These are phyloP conservation scores for Erebia aethiops DNA, from an alignment of 2,888 invertebrate genomes.

Conservation along the genomic window DNA sequence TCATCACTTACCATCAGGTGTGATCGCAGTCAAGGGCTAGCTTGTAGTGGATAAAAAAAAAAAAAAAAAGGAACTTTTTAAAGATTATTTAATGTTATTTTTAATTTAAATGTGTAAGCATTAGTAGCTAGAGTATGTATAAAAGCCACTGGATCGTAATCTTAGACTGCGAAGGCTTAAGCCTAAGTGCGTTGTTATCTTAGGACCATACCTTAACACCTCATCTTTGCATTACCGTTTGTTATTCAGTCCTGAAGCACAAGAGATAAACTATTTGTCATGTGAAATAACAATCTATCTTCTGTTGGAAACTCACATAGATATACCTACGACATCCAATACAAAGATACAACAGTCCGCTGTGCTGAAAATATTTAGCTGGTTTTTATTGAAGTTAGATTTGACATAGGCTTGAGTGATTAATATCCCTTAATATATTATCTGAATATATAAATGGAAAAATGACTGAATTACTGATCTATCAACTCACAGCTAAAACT, in stretches of 20 bases:
- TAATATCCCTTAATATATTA: no score
- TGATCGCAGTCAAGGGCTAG: no score
- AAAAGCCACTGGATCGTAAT: not conserved
- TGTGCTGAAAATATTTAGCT: not conserved
- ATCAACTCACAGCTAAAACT: no score
- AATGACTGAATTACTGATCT: no score
- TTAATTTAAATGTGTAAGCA: not conserved
- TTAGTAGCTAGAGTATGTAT: not conserved
- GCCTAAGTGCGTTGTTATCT: constrained; percentile 31
- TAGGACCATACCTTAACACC: constrained; percentile 32
- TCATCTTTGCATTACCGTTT: constrained; percentile 31
- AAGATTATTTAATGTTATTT: no score
- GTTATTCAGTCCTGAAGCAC: constrained; percentile 30
- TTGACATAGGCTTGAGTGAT: no score
- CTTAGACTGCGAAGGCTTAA: constrained; percentile 6
- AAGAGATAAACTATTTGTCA: constrained; percentile 31
- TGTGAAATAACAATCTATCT: constrained; percentile 37
- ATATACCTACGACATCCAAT: not conserved
- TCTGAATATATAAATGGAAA: no score
- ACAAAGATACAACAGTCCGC: not conserved
- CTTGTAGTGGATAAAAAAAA: no score
- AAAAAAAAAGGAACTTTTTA: no score
- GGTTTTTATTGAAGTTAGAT: not conserved
- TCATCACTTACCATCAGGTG: no score
- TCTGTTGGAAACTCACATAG: constrained; percentile 17